phyloP scores from a whole-genome alignment of 2,797 vertebrate genomes.

The Acestrorhynchus altus region DNA sequence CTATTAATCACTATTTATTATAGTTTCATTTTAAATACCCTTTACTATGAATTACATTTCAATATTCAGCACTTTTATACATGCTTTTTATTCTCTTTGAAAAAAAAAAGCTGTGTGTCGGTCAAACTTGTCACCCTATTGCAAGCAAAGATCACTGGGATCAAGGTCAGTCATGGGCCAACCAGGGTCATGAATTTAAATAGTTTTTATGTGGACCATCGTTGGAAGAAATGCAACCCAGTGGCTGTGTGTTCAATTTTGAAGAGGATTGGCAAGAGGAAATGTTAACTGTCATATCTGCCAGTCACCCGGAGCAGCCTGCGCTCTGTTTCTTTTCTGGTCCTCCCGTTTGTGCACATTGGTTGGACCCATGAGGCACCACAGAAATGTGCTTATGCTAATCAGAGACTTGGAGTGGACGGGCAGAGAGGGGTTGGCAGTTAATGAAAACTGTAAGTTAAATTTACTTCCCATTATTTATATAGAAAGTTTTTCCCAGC shows the following conservation, averaged over 20 bases:
- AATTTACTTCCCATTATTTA: not conserved
- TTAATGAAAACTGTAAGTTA: not conserved
- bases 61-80: no score
- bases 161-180: constrained; percentile 12
- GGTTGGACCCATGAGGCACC: constrained; percentile 12
- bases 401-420: constrained; percentile 23
- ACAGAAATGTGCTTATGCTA: constrained; percentile 26
- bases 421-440: not conserved
- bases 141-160: constrained; percentile 6
- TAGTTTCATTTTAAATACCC: no score
- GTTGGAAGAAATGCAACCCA: not conserved
- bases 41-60: no score
- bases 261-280: not conserved
- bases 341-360: not conserved
- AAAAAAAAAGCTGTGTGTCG: no score
- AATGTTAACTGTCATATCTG: constrained; percentile 42
- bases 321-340: constrained; percentile 15
- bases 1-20: no score
- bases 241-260: not conserved
- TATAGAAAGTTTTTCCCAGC: not conserved
- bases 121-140: constrained; percentile 20
- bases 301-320: constrained; percentile 19
- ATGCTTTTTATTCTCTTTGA: no score
- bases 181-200: not conserved
- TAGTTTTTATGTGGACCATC: not conserved